Base-by-base conservation (phyloP, 2,113 vertebrate species). In the Riparia riparia region DNA sequence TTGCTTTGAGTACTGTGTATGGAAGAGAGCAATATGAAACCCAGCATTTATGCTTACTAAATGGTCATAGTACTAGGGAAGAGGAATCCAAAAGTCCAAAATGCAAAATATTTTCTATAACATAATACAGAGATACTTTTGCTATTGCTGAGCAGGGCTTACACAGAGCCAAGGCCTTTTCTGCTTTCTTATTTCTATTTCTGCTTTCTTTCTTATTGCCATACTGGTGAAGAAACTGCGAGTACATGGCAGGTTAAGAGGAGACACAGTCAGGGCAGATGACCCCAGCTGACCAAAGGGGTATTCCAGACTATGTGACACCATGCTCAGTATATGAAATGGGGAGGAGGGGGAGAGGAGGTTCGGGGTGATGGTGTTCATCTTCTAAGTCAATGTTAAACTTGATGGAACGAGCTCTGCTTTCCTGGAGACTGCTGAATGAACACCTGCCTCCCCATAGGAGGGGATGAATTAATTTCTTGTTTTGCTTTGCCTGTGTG, bases 281-380 rank as follows among this genome's bases (percentile, higher is more conserved):
- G 49, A 24, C 22, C 15, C 26, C 49, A 32, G 3, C 4, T 70
- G 12, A 28, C 26, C 21, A 28, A 16, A 56, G 26, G 17, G 14
- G 17, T 31, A 16, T 49, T 54, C 60, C 44, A 66, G 37, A 24
- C 15, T 14, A 4, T 19, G 28, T 61, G 63, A 15, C 34, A 41
- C n/a, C 39, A 25, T 54, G 20, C 20, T 31, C 17, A 24, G 14
- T 56, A 1, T 63, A 7, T 56, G 7, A 37, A 56, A 45, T 16
- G 11, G 12, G 4, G 11, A 12, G 19, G 10, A 32, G 31, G 73
- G 45, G 39, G 39, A 47, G 10, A 3, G 12, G 34, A 49, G 12
- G 8, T 56, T 63, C 2, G 3, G 14, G 54, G 21, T 19, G 29
- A 16, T 49, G 41, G 10, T 25, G 7, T 69, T 82, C 0, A 0